Percentiles rank a stretch among this genome's conserved stretches.
phyloP scores from a whole-genome alignment of 2,113 vertebrate genomes.

The Orthochromis malagaraziensis region DNA sequence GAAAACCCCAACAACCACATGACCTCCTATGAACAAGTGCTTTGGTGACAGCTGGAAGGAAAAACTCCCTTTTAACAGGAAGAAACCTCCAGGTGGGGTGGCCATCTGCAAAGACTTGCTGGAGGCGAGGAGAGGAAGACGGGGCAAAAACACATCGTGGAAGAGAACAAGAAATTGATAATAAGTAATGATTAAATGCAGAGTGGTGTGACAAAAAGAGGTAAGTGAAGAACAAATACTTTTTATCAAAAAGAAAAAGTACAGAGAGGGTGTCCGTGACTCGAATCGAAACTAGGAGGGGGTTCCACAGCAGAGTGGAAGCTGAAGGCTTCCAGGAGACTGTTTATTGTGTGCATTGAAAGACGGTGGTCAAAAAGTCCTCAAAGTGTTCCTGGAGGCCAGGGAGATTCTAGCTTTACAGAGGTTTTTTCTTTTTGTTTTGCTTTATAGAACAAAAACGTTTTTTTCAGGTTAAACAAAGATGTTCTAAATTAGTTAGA shows the following conservation, averaged over 20 bases:
- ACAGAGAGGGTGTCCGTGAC: background rate
- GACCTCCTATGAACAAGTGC: background rate
- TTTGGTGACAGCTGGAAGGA: background rate
- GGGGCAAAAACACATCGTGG: rapidly evolving
- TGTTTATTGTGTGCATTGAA: too few relatives aligned
- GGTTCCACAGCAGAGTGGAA: too few relatives aligned
- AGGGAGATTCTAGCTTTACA: background rate
- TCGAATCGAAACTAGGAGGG: rapidly evolving
- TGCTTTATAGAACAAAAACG: rapidly evolving
- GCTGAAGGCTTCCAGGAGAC: background rate
- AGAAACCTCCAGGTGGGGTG: background rate
- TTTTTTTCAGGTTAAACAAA: background rate
- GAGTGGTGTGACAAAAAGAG: background rate
- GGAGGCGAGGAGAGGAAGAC: background rate
- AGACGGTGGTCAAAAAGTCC: too few relatives aligned
- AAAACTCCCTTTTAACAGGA: background rate
- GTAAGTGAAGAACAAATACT: background rate
- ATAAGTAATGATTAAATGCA: background rate
- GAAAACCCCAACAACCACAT: background rate
- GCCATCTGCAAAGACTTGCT: background rate
- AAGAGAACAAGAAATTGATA: background rate
- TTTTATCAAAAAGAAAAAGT: background rate
- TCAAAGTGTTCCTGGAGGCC: background rate
- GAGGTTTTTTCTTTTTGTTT: background rate
- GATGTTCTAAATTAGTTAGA: background rate